Evolutionary conservation across 2,113 vertebrate genomes (phyloP), one percentile per base, ranked within the genome.

Genomic region (Dipodomys merriami): DNA sequence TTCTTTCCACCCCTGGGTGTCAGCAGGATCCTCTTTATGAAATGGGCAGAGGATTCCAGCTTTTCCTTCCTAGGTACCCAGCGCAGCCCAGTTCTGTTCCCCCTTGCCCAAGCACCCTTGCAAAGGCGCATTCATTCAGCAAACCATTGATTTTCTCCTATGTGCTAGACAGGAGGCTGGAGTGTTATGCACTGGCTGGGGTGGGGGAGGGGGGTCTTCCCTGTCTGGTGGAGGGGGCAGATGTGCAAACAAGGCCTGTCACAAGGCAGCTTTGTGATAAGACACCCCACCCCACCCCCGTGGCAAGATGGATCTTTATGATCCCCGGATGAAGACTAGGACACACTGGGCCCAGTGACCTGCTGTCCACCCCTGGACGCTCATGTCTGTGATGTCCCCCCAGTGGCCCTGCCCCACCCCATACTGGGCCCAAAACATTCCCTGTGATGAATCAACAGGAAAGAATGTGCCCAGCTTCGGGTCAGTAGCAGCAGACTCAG

Each of bases 391-490:
- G 60, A 67, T 92, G 86, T 89, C 86, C 92, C 91, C 81, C 86
- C 92, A 78, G 35, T 94, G 95, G 88, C 89, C 83, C 89, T 87
- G 89, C 69, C 78, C 94, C 86, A 1, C 94, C 96, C 83, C 46
- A 74, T 39, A 3, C 35, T 85, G 82, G 71, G 71, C 80, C 94
- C 85, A 84, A 84, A 94, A 94, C 93, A 92, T 93, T 96, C 95
- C 94, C 92, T 20, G 79, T 7, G 83, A 93, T 97, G 97, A 97
- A 95, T 97, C 97, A 97, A 93, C 93, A 93, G 97, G 96, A 97
- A 97, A 95, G 91, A 97, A 97, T 97, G 96, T 93, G 96, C 71
- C 72, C 74, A 88, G 95, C 90, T 73, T 57, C 8, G n/a, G 94
- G 91, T 95, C 97, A 95, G 94, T 71, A 91, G 93, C 64, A n/a